Evolutionary conservation across 2,797 vertebrate genomes (phyloP).

Genomic region (Pipistrellus pygmaeus): DNA sequence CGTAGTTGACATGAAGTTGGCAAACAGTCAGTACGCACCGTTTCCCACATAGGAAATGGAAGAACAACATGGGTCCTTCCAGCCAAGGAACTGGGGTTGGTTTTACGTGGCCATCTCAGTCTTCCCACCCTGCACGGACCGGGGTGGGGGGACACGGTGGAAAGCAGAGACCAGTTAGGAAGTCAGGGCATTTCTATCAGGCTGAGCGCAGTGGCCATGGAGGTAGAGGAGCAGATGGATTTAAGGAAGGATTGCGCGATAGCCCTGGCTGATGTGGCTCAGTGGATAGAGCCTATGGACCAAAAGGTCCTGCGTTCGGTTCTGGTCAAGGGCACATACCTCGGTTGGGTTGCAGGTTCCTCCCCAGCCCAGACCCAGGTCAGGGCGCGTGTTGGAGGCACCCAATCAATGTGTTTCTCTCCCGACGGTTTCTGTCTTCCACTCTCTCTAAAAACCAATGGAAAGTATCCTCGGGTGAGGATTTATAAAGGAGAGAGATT

Average conservation of each 20-base stretch:
- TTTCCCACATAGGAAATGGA: neutral
- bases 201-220: neutral
- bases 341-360: neutral
- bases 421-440: neutral
- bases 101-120: too few species aligned
- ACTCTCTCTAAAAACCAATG: neutral
- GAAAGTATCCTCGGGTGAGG: neutral
- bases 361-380: neutral
- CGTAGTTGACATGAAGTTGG: neutral
- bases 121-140: neutral
- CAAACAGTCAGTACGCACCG: fast-evolving
- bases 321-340: neutral
- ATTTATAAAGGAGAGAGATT: neutral
- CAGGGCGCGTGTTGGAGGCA: neutral
- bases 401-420: neutral
- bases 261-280: neutral
- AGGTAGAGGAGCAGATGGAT: too few species aligned
- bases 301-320: neutral
- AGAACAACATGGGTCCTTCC: neutral
- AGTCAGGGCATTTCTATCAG: neutral
- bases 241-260: neutral
- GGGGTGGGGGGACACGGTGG: fast-evolving
- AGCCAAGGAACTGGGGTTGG: too few species aligned
- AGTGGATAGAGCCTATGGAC: neutral
- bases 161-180: neutral